Conservation (phyloP, 2,888 invertebrate genomes). For the Sussaba pulchella region DNA sequence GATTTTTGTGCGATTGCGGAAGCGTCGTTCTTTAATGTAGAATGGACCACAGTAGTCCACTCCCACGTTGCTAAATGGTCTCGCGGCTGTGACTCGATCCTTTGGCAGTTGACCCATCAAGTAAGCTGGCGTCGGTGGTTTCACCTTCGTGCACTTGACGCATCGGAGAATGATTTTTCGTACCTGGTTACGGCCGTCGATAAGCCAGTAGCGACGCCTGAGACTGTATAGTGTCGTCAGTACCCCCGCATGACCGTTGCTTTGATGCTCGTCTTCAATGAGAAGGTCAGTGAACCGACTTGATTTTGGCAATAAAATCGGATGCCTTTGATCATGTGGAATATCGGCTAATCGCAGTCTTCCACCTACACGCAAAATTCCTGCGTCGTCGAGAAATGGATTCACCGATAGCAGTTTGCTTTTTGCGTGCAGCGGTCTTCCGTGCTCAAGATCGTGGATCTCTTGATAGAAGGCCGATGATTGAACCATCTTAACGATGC, state of each 20-base stretch:
- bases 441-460: constrained; percentile 2
- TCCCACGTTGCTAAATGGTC: constrained; percentile 33
- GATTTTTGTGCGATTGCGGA: constrained; percentile 18
- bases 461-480: constrained; percentile 3
- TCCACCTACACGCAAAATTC: constrained; percentile 73
- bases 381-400: constrained; percentile 66
- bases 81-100: neutral
- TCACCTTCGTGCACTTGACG: neutral
- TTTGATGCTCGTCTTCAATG: constrained; percentile 67
- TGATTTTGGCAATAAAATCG: constrained; percentile 70
- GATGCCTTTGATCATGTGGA: constrained; percentile 65
- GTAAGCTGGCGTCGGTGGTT: neutral
- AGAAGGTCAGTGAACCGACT: constrained; percentile 71
- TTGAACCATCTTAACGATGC: constrained; percentile 14
- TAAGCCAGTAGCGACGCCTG: constrained; percentile 69
- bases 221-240: constrained; percentile 68
- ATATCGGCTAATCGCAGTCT: constrained; percentile 68
- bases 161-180: constrained; percentile 21
- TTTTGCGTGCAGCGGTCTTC: neutral
- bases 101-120: constrained; percentile 26
- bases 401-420: constrained; percentile 33
- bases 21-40: constrained; percentile 42
- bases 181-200: constrained; percentile 63
- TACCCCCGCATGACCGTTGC: constrained; percentile 69
- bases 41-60: constrained; percentile 56